Percentiles rank a stretch among this genome's conserved stretches.
Evolutionary conservation across 2,888 invertebrate species (phyloP).

Genomic region (Tinea trinotella): DNA sequence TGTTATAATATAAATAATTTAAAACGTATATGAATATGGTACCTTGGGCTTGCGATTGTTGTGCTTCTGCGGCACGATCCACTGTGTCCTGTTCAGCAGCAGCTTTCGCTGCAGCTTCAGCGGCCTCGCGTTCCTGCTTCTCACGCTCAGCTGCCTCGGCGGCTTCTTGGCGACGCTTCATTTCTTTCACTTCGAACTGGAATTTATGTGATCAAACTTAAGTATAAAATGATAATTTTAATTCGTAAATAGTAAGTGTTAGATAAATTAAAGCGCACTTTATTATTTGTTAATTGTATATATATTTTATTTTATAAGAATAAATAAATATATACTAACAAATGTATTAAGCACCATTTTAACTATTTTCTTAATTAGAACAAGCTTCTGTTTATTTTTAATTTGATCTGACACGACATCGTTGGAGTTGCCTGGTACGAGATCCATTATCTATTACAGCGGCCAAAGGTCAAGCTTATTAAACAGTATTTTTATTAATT

Average conservation of each 20-base stretch:
- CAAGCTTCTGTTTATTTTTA: no score
- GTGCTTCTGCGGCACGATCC: slow-evolving; percentile 51
- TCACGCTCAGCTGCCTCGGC: slow-evolving; percentile 87
- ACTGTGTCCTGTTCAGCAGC: slow-evolving; percentile 53
- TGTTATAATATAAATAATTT: no score
- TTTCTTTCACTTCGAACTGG: slow-evolving; percentile 97
- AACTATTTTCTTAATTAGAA: no score
- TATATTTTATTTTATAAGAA: background rate
- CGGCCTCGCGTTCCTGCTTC: slow-evolving; percentile 73
- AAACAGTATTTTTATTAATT: no score
- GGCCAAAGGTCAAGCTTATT: background rate
- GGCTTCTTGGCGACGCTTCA: slow-evolving; percentile 89
- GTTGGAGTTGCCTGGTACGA: no score
- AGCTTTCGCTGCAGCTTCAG: slow-evolving; percentile 47
- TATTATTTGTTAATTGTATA: no score
- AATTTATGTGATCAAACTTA: slow-evolving; percentile 24
- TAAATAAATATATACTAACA: background rate
- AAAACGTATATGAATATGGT: slow-evolving; percentile 21
- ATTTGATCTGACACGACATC: no score
- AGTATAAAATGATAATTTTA: no score
- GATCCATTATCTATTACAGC: background rate
- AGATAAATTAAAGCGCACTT: no score
- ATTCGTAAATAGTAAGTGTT: no score
- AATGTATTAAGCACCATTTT: background rate
- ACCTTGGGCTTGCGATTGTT: slow-evolving; percentile 51